Percentiles rank a stretch among this genome's conserved stretches.
Evolutionary conservation across 37 sponge, comb jelly and placozoan species (phyloP).

Genomic region (Beroe ovata): DNA sequence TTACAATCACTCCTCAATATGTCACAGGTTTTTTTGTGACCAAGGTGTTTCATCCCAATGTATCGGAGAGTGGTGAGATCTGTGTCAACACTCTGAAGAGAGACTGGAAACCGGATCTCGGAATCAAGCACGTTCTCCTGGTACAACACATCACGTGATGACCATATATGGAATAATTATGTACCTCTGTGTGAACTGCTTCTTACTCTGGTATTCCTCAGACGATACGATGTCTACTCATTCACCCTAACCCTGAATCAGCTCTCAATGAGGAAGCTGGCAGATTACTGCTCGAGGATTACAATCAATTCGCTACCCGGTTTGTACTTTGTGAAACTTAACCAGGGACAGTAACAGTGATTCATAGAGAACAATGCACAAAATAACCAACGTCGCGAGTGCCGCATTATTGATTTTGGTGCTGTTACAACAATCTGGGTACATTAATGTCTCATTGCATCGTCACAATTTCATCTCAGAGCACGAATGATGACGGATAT

Average conservation of each 20-base stretch:
- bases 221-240: constrained; percentile 96
- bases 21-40: constrained; percentile 88
- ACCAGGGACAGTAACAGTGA: no score
- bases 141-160: constrained; percentile 61
- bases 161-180: no score
- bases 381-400: no score
- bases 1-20: no score
- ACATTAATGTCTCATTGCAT: no score
- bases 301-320: constrained; percentile 82
- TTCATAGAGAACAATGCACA: no score
- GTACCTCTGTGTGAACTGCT: no score
- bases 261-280: constrained; percentile 99
- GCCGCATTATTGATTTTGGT: no score
- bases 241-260: constrained; percentile 96
- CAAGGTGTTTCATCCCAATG: constrained; percentile 98
- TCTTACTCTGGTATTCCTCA: no score
- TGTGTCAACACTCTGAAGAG: constrained; percentile 98
- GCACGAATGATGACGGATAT: constrained; percentile 92
- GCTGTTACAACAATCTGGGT: no score
- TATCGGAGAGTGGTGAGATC: constrained; percentile 94
- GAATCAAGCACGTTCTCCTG: constrained; percentile 89
- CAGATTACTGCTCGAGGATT: constrained; percentile 82
- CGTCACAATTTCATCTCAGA: no score
- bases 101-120: constrained; percentile 95
- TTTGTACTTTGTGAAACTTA: no score